These are phyloP conservation scores for Camponotus vicinus DNA, from an alignment of 1,140 invertebrate species.

Conservation along the genomic window DNA sequence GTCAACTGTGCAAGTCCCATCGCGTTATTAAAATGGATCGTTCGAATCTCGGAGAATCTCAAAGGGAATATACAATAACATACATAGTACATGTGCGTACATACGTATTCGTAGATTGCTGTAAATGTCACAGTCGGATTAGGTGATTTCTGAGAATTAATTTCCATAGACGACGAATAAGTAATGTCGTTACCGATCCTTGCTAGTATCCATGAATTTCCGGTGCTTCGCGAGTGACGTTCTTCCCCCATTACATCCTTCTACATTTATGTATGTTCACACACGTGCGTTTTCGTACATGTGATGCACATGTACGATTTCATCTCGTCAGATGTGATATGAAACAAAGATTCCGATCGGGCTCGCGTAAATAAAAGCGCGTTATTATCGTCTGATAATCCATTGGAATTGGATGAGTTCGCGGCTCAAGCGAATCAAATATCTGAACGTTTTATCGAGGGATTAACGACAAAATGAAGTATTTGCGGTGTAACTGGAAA, in stretches of 20 bases:
- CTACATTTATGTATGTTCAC: conserved; percentile 7
- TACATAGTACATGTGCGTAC: background rate
- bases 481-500: conserved; percentile 26
- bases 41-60: conserved; percentile 17
- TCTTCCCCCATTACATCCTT: conserved; percentile 40
- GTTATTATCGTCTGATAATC: conserved; percentile 36
- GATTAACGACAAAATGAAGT: conserved; percentile 45
- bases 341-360: background rate
- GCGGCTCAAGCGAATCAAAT: background rate
- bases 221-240: conserved; percentile 54
- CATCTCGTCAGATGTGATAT: background rate
- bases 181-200: conserved; percentile 41
- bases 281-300: background rate
- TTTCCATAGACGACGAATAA: conserved; percentile 48
- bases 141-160: conserved; percentile 56
- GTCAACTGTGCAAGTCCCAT: background rate
- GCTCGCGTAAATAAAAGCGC: background rate
- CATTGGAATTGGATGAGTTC: conserved; percentile 5
- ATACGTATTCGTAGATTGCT: background rate
- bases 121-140: conserved; percentile 46
- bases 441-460: conserved; percentile 28
- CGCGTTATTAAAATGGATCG: conserved; percentile 22
- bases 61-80: conserved; percentile 32
- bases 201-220: conserved; percentile 51
- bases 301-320: conserved; percentile 13